Conservation (phyloP, 2,113 vertebrate species). For the Atlantisia rogersi region DNA sequence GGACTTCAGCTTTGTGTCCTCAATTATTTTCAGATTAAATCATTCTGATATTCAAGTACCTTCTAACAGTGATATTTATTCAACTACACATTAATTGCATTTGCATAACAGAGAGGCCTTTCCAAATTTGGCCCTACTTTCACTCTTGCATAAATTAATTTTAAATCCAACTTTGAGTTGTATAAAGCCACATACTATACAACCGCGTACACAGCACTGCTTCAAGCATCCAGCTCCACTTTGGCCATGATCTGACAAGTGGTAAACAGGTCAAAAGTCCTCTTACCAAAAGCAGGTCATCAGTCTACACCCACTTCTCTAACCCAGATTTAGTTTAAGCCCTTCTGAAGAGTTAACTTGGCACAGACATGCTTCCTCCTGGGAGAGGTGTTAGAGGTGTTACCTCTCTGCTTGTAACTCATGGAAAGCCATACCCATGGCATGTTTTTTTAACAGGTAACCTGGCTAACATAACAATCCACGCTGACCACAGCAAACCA, state of each 20-base stretch:
- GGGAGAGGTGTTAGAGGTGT: neutral
- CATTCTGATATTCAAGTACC: neutral
- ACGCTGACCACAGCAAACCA: neutral
- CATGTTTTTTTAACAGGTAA: neutral
- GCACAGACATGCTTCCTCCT: neutral
- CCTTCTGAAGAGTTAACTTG: neutral
- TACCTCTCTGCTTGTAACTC: accelerated
- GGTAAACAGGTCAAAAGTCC: neutral
- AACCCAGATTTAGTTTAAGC: neutral
- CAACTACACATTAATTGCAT: neutral
- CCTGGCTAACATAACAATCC: accelerated
- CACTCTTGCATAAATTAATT: neutral
- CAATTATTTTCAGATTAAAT: slow-evolving; percentile 9
- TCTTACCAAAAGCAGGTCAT: neutral
- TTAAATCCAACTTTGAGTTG: neutral
- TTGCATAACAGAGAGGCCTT: neutral
- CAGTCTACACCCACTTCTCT: neutral
- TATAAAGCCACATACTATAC: neutral
- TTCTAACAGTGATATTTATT: neutral
- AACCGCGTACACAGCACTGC: accelerated
- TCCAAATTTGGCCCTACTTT: neutral
- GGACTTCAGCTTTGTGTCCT: neutral
- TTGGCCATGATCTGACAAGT: neutral
- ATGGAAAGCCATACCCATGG: accelerated
- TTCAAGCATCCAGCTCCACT: neutral